Percentiles rank a stretch among this genome's conserved stretches.
These are phyloP conservation scores for Anhinga rufa DNA, from an alignment of 2,113 vertebrate species.

Conservation along the genomic window DNA sequence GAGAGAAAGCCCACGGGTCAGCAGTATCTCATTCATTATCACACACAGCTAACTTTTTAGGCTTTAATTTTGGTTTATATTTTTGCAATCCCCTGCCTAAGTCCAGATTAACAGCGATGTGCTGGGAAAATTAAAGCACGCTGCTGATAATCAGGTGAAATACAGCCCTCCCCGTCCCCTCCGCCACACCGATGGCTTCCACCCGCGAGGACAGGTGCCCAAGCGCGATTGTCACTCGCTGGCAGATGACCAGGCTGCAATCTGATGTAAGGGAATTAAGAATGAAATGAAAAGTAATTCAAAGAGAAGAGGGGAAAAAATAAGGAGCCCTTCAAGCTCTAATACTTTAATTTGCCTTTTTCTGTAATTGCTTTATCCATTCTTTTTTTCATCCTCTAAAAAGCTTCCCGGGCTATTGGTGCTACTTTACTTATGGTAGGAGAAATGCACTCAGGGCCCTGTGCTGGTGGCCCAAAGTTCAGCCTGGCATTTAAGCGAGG, in stretches of 20 bases:
- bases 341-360: neutral
- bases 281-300: neutral
- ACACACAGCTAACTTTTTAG: neutral
- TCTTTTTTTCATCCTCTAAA: neutral
- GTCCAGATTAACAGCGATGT: neutral
- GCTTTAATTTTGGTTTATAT: neutral
- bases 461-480: neutral
- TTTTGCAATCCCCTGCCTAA: neutral
- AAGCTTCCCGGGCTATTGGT: neutral
- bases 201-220: neutral
- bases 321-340: neutral
- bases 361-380: neutral
- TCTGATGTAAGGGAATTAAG: neutral
- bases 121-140: neutral
- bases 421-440: neutral
- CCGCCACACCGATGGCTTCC: fast-evolving
- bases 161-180: neutral
- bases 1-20: slow-evolving; percentile 23
- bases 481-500: neutral
- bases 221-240: neutral
- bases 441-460: neutral
- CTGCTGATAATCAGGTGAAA: neutral
- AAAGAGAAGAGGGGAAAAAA: neutral
- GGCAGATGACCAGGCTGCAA: neutral
- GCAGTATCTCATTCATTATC: slow-evolving; percentile 33